These are phyloP conservation scores for Lacanobia oleracea DNA, from an alignment of 2,888 invertebrate genomes.

Conservation along the genomic window DNA sequence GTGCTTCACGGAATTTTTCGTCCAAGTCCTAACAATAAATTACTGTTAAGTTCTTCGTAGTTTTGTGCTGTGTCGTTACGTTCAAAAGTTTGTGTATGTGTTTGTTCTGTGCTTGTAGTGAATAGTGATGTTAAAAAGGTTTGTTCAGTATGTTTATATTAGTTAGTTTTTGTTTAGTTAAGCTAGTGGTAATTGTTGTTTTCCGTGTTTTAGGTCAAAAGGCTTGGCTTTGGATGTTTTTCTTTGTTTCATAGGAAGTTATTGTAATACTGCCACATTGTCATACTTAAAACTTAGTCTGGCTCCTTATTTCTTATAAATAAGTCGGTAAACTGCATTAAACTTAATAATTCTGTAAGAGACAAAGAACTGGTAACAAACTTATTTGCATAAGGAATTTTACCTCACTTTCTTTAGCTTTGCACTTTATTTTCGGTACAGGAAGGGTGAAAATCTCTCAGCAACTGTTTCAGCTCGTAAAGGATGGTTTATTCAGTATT, in stretches of 20 bases:
- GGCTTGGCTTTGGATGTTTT: constrained; percentile 34
- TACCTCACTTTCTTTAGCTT: not conserved
- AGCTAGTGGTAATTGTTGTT: constrained; percentile 48
- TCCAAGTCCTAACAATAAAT: constrained; percentile 45
- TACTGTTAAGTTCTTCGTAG: constrained; percentile 47
- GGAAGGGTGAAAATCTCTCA: constrained; percentile 38
- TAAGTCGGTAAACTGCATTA: constrained; percentile 11
- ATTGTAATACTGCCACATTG: constrained; percentile 7
- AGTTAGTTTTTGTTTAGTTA: constrained; percentile 27
- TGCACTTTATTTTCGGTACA: constrained; percentile 18
- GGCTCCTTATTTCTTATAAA: not conserved
- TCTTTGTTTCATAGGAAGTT: constrained; percentile 12
- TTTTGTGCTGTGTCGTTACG: constrained; percentile 44
- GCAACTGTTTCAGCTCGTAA: constrained; percentile 37
- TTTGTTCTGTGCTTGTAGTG: constrained; percentile 35
- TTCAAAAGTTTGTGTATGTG: constrained; percentile 39
- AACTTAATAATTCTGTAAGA: constrained; percentile 22
- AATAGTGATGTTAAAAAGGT: constrained; percentile 59
- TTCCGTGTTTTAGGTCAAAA: constrained; percentile 61
- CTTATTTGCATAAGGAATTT: constrained; percentile 42
- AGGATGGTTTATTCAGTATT: constrained; percentile 49
- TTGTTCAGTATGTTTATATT: constrained; percentile 33
- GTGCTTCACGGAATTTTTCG: constrained; percentile 33
- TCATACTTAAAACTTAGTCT: not conserved
- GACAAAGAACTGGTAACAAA: constrained; percentile 50